Evolutionary conservation across 2,888 invertebrate species (phyloP).

Genomic region (Nomada ruficornis): DNA sequence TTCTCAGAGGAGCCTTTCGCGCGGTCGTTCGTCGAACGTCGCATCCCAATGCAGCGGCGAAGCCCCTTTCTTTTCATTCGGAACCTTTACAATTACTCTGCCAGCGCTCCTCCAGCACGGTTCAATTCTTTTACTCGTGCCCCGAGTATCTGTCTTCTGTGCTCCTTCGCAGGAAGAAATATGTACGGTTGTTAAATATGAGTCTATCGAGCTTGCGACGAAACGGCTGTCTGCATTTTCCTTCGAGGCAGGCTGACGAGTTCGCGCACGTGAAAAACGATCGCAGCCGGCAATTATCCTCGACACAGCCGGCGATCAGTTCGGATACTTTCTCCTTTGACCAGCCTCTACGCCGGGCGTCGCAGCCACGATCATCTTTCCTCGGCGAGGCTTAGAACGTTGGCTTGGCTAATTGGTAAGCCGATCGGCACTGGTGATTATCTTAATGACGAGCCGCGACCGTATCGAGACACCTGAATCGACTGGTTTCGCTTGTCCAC

Average conservation of each 20-base stretch:
- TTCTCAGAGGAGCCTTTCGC: slow-evolving; percentile 23
- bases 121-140: too few species aligned
- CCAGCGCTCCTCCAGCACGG: too few species aligned
- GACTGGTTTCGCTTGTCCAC: slow-evolving; percentile 67
- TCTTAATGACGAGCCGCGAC: slow-evolving; percentile 49
- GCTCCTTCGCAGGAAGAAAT: too few species aligned
- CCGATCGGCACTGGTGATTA: slow-evolving; percentile 27
- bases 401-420: slow-evolving; percentile 10
- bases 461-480: slow-evolving; percentile 63
- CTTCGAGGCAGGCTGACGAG: too few species aligned
- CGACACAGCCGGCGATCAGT: background rate
- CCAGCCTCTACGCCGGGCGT: slow-evolving; percentile 7
- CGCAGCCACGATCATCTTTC: background rate
- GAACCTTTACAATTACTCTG: background rate
- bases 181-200: too few species aligned
- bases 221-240: background rate
- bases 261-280: background rate
- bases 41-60: background rate
- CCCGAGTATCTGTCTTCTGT: background rate
- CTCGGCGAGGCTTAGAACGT: background rate
- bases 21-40: background rate
- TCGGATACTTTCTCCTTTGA: slow-evolving; percentile 9
- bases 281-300: background rate
- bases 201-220: too few species aligned
- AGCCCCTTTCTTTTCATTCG: background rate